Conservation (phyloP, 2,113 vertebrate species). For the Lipophrys pholis region DNA sequence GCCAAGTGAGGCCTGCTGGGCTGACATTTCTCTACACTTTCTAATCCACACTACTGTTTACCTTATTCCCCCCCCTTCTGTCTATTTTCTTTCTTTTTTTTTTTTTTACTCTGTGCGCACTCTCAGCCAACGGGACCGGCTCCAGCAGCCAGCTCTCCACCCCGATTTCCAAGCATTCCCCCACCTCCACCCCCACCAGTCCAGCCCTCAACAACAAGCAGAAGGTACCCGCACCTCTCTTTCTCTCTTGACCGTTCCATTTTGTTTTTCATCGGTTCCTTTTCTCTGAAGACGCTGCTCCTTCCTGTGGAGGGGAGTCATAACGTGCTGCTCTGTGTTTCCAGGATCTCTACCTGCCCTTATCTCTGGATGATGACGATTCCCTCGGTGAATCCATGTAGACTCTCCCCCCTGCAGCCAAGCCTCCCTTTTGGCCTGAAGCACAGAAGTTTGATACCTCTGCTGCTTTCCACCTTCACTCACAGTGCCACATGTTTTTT, state of each 20-base stretch:
- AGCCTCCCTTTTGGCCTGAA: conserved; percentile 51
- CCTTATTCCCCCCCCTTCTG: conserved; percentile 18
- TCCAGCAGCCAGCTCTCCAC: conserved; percentile 99
- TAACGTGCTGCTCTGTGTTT: conserved; percentile 44
- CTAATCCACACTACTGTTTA: conserved; percentile 58
- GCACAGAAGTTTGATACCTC: conserved; percentile 65
- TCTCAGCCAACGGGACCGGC: conserved; percentile 92
- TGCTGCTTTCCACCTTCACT: conserved; percentile 66
- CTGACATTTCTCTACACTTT: conserved; percentile 47
- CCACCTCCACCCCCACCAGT: conserved; percentile 97
- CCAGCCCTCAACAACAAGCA: conserved; percentile 96
- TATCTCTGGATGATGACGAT: conserved; percentile 97
- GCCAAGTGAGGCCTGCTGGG: conserved; percentile 63
- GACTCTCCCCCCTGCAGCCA: conserved; percentile 63
- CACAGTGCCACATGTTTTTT: conserved; percentile 67
- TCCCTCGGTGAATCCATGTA: conserved; percentile 97
- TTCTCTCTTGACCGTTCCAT: background rate
- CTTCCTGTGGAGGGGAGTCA: too few relatives aligned
- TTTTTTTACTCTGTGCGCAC: conserved; percentile 33
- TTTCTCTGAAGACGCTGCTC: too few relatives aligned
- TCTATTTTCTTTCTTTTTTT: background rate
- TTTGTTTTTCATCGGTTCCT: background rate
- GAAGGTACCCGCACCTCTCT: conserved; percentile 88
- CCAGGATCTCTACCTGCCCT: conserved; percentile 96
- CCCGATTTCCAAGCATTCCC: conserved; percentile 98